Evolutionary conservation across 1,140 invertebrate genomes (phyloP).

Genomic region (Amyelois transitella): DNA sequence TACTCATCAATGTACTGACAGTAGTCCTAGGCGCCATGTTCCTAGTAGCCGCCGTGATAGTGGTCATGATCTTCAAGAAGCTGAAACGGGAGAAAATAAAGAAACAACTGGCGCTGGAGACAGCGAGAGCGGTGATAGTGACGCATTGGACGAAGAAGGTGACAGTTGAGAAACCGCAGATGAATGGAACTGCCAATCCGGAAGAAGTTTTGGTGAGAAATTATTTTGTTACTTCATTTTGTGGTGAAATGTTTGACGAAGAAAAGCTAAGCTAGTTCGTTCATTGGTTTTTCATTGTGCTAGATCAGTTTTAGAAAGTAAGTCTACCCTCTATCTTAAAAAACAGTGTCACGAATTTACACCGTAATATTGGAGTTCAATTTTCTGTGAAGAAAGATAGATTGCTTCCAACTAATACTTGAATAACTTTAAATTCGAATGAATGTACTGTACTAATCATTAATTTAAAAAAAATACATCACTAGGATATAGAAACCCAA

Average conservation of each 20-base stretch:
- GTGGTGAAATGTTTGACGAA: not conserved
- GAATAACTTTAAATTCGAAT: too few relatives aligned
- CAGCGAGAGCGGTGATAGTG: slow-evolving; percentile 82
- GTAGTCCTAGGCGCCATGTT: slow-evolving; percentile 77
- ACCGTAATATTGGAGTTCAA: too few relatives aligned
- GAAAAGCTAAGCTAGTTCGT: too few relatives aligned
- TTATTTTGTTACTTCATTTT: not conserved
- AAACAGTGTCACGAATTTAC: too few relatives aligned
- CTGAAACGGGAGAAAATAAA: slow-evolving; percentile 81
- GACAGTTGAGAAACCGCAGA: slow-evolving; percentile 85
- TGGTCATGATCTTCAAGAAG: slow-evolving; percentile 75
- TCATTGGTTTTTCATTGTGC: too few relatives aligned
- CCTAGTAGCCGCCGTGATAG: slow-evolving; percentile 76
- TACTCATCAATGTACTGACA: slow-evolving; percentile 76
- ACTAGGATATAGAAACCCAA: too few relatives aligned
- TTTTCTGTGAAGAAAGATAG: too few relatives aligned
- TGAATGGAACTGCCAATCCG: slow-evolving; percentile 72
- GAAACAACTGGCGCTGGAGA: slow-evolving; percentile 85
- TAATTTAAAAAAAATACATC: not conserved
- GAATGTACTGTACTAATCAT: slow-evolving; percentile 3
- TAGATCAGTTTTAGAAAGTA: too few relatives aligned
- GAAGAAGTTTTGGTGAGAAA: slow-evolving; percentile 78
- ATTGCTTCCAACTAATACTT: too few relatives aligned
- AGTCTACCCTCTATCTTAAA: too few relatives aligned
- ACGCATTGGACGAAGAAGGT: slow-evolving; percentile 93